phyloP scores from a whole-genome alignment of 2,113 vertebrate species.

The Cheilinus undulatus region DNA sequence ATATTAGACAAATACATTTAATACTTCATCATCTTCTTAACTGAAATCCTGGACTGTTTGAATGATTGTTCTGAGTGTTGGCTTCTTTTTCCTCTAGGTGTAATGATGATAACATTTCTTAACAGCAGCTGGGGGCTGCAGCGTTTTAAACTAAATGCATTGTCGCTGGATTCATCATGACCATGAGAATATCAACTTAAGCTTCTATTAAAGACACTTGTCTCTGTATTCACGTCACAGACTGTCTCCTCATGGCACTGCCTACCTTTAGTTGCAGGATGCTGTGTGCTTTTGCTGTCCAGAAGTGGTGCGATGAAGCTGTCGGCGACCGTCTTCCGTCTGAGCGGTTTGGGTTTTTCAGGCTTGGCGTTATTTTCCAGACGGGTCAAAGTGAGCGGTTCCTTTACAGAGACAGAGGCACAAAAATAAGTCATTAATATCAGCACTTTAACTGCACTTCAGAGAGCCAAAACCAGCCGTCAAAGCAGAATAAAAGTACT shows the following conservation, averaged over 20 bases:
- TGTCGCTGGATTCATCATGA: no score
- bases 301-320: conserved; percentile 91
- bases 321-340: conserved; percentile 92
- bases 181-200: no score
- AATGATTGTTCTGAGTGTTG: no score
- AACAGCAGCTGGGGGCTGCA: no score
- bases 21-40: no score
- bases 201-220: no score
- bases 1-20: no score
- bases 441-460: background rate
- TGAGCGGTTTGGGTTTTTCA: conserved; percentile 93
- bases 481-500: background rate
- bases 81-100: no score
- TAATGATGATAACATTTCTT: no score
- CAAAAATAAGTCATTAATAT: background rate
- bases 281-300: conserved; percentile 90
- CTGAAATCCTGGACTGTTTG: no score
- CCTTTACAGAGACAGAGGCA: conserved; percentile 72
- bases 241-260: background rate
- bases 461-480: background rate
- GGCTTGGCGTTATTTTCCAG: conserved; percentile 91
- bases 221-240: background rate
- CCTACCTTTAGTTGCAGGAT: conserved; percentile 82
- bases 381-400: conserved; percentile 90
- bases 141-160: no score